A percentile compares a stretch with the other conserved stretches of the same genome.
These are phyloP conservation scores for Cygnus atratus DNA, from an alignment of 2,113 vertebrate genomes.

Conservation along the genomic window DNA sequence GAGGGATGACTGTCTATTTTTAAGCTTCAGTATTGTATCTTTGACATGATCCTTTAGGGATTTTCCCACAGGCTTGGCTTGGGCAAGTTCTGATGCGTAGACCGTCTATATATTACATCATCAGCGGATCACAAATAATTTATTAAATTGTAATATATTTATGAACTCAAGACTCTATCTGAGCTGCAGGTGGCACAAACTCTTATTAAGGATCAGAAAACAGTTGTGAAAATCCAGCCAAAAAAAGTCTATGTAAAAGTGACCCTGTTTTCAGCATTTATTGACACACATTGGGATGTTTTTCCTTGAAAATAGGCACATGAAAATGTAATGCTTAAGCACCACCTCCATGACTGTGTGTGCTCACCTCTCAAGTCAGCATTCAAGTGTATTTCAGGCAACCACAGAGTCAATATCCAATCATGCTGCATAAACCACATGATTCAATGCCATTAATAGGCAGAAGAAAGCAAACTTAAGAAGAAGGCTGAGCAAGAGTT, in stretches of 20 bases:
- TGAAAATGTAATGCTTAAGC: neutral
- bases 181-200: neutral
- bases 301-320: neutral
- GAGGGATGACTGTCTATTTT: slow-evolving; percentile 35
- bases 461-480: neutral
- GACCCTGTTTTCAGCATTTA: neutral
- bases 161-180: neutral
- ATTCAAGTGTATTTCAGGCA: neutral
- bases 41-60: neutral
- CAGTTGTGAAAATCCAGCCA: neutral
- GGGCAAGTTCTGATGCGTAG: neutral
- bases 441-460: neutral
- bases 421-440: neutral
- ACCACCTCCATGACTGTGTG: neutral
- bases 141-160: neutral
- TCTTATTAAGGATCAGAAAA: neutral
- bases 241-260: neutral
- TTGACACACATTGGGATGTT: neutral
- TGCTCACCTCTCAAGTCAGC: neutral
- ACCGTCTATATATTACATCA: neutral
- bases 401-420: neutral
- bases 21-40: slow-evolving; percentile 7
- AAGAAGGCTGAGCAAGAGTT: neutral
- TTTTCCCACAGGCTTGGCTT: slow-evolving; percentile 3
- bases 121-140: neutral